Base-by-base conservation (phyloP, 2,113 vertebrate genomes). In the Gallinago undulata region DNA sequence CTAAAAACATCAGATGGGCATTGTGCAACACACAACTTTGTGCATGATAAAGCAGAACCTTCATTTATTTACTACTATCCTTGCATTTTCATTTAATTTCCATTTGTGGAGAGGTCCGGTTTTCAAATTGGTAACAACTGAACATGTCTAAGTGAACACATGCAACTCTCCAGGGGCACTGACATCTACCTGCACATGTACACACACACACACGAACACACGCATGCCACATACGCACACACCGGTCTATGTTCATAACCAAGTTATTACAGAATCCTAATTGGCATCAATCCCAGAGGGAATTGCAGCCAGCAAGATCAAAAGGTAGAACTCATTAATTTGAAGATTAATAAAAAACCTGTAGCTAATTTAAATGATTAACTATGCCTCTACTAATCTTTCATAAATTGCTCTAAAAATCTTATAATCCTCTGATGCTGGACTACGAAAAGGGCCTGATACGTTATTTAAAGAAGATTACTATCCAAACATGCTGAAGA, bases 341-440 rank as follows among this genome's bases (percentile, higher is more conserved):
- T 91, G 60, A 96, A 86, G 81, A 87, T 95, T 94, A 92, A 95
- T 94, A 72, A 90, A 84, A 88, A 93, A 87, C 30, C 66, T 89
- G 74, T 94, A 86, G 48, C 60, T 93, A 91, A 62, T 93, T 92
- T n/a, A 43, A 96, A 92, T 89, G 3, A 95, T 80, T 95, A 97
- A 96, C 84, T 79, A 70, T 87, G 77, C 47, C 33, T 93, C 79
- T 64, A 57, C 88, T 95, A 96, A 94, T 96, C 73, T 85, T 87
- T 35, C 48, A 89, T 86, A 90, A 96, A 82, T 87, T 87, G 67
- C 82, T 93, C 91, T 90, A 77, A 92, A 95, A 97, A 93, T 75
- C 84, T 33, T 68, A 84, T 90, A 95, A 95, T 94, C 79, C 50
- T 91, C 81, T 66, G 87, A 84, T 1, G 4, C 39, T 39, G 28